Evolutionary conservation across 2,888 invertebrate genomes (phyloP), one percentile per base, ranked within the genome.

Genomic region (Zygothrica quintamaculata): DNA sequence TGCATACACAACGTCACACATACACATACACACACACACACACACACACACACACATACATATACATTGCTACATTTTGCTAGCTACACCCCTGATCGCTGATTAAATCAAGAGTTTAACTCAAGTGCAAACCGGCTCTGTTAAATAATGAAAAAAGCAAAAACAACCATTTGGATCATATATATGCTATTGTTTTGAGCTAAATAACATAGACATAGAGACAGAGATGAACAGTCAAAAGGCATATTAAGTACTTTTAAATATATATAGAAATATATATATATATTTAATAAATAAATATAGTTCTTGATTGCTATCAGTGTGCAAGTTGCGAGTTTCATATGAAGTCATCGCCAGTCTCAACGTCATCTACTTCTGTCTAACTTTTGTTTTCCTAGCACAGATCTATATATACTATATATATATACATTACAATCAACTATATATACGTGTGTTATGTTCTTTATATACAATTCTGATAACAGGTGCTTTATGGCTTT

Each of bases 71-170:
- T n/a, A n/a, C n/a, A n/a, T n/a, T n/a, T n/a, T n/a, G n/a, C n/a
- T n/a, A 12, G 34, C n/a, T 33, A 48, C 73, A 85, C 76, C 78
- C 72, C 73, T 47, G 58, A n/a, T 39, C 68, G 52, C 60, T 84
- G 78, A 79, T 80, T 86, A 69, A 80, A 74, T 77, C 69, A 73
- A 69, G 69, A 47, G 62, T 43, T 59, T 55, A 61, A 50, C 69
- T 81, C 75, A 81, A 81, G 64, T 74, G 75, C 81, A 80, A 81
- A 86, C 84, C 81, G 84, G 80, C 84, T 81, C 64, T 31, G 78
- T 58, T 77, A 74, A 80, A 65, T 77, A 78, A 84, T 78, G 64
- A 64, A 31, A 77, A 42, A n/a, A n/a, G n/a, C 12, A 48, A 46
- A 18, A 39, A 42, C 39, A 25, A 55, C 42, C 31, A 15, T 31